Base-by-base conservation (phyloP, 2,888 invertebrate genomes). In the Coelopa pilipes region DNA sequence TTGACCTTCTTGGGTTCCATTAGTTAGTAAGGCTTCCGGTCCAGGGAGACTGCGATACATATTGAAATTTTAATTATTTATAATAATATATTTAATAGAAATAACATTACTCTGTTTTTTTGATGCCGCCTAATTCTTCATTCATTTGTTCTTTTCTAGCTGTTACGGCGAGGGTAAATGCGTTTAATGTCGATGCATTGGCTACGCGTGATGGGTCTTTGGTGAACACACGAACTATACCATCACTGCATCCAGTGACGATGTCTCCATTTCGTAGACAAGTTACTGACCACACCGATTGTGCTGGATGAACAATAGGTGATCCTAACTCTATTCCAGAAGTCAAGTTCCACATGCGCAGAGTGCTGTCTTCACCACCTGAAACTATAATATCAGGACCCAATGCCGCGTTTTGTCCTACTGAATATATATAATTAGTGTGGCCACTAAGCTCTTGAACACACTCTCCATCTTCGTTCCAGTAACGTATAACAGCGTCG, bases 241-340 rank as follows among this genome's bases (percentile, higher is more conserved):
- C 96, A 87, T 99, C 98, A 88, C 96, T 96, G 73, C 88, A 90
- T 75, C 97, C 99, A 55, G 95, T 92, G 17, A 94, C 96, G 81
- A 99, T 91, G 86, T 99, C 98, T 0, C 94, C 95, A 87, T 98
- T 97, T 9, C 90, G 88, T 24, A 98, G 88, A 72, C 93, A 91
- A 15, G 92, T 90, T 1, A 97, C 94, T 21, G 91, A 89, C 99
- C 99, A 99, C 0, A 98, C 92, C 0, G 96, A 96, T 77, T 95
- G 93, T 0, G 94, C 92, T 0, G 99, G 98, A 76, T 87, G 82
- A 46, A 90, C 88, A 0, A 89, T 81, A 0, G 85, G 79, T 0
- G 75, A 75, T 0, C 88, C 88, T 5, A 87, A 70, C 57, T 84
- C 80, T 1, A 74, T 59, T 0, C 87, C 87, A 0, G 81, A 81